A percentile compares a stretch with the other conserved stretches of the same genome.
Evolutionary conservation across 2,113 vertebrate genomes (phyloP).

Genomic region (Pheucticus melanocephalus): DNA sequence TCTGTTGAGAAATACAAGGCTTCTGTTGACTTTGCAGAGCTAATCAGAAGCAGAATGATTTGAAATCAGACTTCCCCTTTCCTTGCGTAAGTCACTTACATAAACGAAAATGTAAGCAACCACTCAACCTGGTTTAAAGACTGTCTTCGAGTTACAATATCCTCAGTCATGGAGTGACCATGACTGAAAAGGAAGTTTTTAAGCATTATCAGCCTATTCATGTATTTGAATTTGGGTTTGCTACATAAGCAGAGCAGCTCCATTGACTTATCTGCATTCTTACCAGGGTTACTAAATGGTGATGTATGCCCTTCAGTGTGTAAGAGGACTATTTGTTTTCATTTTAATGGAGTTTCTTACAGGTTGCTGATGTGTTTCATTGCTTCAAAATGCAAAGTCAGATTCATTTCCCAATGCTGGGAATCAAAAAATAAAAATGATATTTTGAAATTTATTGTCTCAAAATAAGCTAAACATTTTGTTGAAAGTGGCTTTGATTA

Average conservation of each 20-base stretch:
- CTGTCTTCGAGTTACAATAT: fast-evolving
- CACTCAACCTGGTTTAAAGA: neutral
- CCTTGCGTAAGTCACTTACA: neutral
- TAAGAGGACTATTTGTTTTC: neutral
- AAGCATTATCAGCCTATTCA: neutral
- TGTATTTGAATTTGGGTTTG: neutral
- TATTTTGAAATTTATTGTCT: neutral
- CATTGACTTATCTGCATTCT: neutral
- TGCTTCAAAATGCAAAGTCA: neutral
- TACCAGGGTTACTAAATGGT: neutral
- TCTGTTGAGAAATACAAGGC: neutral
- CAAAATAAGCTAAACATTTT: neutral
- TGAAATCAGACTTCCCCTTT: neutral
- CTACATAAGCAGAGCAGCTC: neutral
- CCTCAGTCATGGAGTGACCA: neutral
- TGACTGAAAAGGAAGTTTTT: neutral
- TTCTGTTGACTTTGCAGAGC: neutral
- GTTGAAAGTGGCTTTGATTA: neutral
- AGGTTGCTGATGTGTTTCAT: neutral
- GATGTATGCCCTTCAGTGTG: neutral
- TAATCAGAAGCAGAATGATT: neutral
- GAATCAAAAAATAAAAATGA: neutral
- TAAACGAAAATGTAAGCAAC: neutral
- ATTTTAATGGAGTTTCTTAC: neutral
- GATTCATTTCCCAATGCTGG: too few species aligned